These are phyloP conservation scores for Mungos mungo DNA, from an alignment of 2,113 vertebrate species.

Conservation along the genomic window DNA sequence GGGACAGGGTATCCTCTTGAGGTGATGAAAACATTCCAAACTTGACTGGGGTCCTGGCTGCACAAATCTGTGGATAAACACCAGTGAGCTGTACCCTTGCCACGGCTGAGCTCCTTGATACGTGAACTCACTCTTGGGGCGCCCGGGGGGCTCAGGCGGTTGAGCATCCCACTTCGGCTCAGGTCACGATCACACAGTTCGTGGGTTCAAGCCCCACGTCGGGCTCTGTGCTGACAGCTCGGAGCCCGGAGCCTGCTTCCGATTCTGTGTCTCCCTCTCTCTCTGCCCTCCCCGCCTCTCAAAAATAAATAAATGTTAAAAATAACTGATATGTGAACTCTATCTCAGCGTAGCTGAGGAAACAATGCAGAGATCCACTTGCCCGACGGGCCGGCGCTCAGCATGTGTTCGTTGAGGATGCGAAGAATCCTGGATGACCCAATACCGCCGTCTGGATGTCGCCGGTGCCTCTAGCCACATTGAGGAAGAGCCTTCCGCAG, in stretches of 20 bases:
- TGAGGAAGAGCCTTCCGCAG: background rate
- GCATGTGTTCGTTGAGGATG: background rate
- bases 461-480: accelerated
- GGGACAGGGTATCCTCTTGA: background rate
- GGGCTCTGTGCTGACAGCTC: no score
- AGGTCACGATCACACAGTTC: no score
- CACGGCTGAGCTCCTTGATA: accelerated
- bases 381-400: accelerated
- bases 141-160: no score
- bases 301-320: no score
- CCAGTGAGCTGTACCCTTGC: accelerated
- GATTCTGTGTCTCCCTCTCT: no score
- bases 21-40: background rate
- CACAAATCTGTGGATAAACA: background rate
- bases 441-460: accelerated
- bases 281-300: no score
- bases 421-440: background rate
- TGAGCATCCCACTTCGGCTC: no score
- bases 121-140: background rate
- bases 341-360: background rate
- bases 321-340: background rate
- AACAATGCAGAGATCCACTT: no score
- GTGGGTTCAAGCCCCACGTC: accelerated
- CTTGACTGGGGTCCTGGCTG: background rate
- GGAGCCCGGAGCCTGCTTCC: no score